Evolutionary conservation across 2,797 vertebrate genomes (phyloP), one percentile per base, ranked within the genome.

Genomic region (Podarcis lilfordi): DNA sequence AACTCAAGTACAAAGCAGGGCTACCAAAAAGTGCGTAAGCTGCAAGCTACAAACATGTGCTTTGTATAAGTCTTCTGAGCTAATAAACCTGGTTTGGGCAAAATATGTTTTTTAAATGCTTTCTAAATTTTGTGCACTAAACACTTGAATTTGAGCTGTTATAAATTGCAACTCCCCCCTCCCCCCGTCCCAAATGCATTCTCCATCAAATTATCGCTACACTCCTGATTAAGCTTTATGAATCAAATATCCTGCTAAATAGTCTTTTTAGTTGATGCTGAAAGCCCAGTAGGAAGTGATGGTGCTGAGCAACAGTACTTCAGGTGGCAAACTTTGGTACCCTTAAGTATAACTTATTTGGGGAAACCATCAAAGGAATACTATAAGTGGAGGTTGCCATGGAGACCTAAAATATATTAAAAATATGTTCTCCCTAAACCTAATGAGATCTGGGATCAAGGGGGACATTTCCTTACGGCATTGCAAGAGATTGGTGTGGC

Each of bases 271-370:
- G 61, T 80, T 82, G 50, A 64, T 64, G 74, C 83, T 84, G 87
- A 72, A 86, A 81, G 55, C 80, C 10, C 64, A 29, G 13, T 1
- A 88, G 91, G 89, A 86, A 90, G 76, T 72, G 88, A 86, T 86
- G 89, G 55, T 94, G 64, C 86, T 82, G 89, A 91, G 71, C 84
- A 71, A 90, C 86, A 91, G 85, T 37, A 85, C 86, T 91, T 91
- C 80, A 83, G 84, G 79, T 84, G 91, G 87, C 76, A 86, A 79
- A 81, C 87, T 95, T 55, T 90, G 89, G 86, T 89, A 89, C 29
- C 72, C 93, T 94, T 45, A 93, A 95, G 86, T 94, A 21, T 76
- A 87, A 91, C 86, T 96, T 92, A 93, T 25, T 92, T 89, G 89
- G 91, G 88, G 68, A 87, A 91, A 91, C 80, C 91, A 45, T 10